Percentiles rank a stretch among this genome's conserved stretches.
These are phyloP conservation scores for Brachypalpus laphriformis DNA, from an alignment of 2,888 invertebrate species.

Conservation along the genomic window DNA sequence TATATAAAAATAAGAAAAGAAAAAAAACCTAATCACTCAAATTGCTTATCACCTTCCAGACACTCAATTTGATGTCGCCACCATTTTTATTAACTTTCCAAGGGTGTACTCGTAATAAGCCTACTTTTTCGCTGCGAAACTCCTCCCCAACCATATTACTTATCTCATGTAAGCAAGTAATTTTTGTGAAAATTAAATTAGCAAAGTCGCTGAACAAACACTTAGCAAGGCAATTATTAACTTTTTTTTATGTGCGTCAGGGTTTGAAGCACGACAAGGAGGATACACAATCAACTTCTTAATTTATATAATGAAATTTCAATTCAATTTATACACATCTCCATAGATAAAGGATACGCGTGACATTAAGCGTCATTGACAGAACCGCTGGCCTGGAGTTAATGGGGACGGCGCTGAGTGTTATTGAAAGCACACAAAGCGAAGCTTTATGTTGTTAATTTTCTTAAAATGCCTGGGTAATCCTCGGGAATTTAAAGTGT, in stretches of 20 bases:
- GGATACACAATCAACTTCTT: conserved; percentile 41
- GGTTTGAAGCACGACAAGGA: not conserved
- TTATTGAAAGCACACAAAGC: conserved; percentile 44
- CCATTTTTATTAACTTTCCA: conserved; percentile 19
- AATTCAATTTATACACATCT: conserved; percentile 15
- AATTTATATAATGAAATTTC: conserved; percentile 74
- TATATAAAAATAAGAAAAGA: not conserved
- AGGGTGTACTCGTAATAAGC: not conserved
- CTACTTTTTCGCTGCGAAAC: not conserved
- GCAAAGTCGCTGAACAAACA: conserved; percentile 51
- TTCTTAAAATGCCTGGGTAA: conserved; percentile 65
- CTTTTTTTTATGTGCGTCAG: not conserved
- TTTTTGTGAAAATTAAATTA: conserved; percentile 75
- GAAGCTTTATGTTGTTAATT: conserved; percentile 66
- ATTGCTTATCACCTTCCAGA: conserved; percentile 23
- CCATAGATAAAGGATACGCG: conserved; percentile 1
- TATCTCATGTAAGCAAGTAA: conserved; percentile 82
- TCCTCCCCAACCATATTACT: conserved; percentile 67
- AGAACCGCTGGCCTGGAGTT: conserved; percentile 30
- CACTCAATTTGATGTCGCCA: conserved; percentile 21
- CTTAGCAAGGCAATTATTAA: conserved; percentile 23
- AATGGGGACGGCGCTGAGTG: conserved; percentile 45
- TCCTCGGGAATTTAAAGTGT: conserved; percentile 64
- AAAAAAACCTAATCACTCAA: conserved; percentile 23
- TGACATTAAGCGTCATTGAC: conserved; percentile 48